Percentiles rank a stretch among this genome's conserved stretches.
phyloP scores from a whole-genome alignment of 2,113 vertebrate genomes.

The Perognathus longimembris region DNA sequence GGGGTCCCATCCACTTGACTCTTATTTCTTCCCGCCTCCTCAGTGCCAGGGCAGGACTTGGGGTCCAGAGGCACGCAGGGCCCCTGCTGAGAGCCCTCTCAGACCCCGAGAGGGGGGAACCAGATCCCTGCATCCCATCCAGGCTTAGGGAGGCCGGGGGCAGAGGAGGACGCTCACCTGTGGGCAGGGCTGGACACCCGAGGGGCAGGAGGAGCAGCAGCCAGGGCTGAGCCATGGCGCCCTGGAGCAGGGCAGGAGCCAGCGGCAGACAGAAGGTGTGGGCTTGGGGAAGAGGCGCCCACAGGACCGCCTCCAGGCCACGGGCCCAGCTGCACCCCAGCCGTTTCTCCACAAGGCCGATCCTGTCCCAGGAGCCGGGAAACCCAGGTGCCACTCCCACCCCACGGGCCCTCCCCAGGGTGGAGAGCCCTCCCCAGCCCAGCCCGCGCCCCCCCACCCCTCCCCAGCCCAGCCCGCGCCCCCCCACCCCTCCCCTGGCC shows the following conservation, averaged over 20 bases:
- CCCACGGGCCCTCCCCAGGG: no score
- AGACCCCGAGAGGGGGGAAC: not conserved
- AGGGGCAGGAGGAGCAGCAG: constrained; percentile 50
- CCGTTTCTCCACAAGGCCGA: constrained; percentile 41
- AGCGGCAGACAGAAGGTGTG: constrained; percentile 45
- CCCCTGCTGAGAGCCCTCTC: not conserved
- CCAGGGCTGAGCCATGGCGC: constrained; percentile 48
- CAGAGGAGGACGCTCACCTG: constrained; percentile 63
- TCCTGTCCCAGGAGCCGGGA: not conserved
- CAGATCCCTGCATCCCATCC: not conserved
- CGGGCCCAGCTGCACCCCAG: constrained; percentile 72
- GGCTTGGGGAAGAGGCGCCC: not conserved
- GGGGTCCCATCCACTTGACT: not conserved
- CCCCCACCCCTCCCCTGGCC: no score
- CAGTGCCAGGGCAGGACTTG: not conserved
- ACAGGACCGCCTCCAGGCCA: constrained; percentile 33
- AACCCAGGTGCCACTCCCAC: no score
- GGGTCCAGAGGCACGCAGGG: not conserved
- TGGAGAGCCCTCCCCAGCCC: not conserved
- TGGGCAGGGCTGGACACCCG: not conserved
- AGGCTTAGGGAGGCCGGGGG: not conserved
- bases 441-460: no score
- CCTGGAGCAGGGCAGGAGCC: not conserved
- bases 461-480: no score
- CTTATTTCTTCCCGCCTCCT: not conserved